phyloP scores from a whole-genome alignment of 2,113 vertebrate species.

The Saimiri boliviensis region DNA sequence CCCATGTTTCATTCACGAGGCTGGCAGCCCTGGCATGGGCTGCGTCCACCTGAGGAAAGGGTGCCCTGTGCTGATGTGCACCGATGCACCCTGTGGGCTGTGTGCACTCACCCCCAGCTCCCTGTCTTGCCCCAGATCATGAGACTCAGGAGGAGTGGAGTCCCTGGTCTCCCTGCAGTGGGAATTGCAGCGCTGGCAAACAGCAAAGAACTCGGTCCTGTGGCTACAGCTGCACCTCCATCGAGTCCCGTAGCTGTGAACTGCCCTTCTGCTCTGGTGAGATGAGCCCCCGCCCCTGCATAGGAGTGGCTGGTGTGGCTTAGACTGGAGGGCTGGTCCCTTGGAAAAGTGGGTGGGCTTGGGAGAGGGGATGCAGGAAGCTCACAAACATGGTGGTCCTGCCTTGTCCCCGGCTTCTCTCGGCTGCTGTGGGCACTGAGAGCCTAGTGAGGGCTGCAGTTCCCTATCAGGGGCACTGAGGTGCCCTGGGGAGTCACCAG shows the following conservation, averaged over 20 bases:
- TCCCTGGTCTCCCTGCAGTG: slow-evolving; percentile 92
- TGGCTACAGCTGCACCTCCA: slow-evolving; percentile 90
- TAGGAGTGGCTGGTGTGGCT: neutral
- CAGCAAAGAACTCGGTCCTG: slow-evolving; percentile 92
- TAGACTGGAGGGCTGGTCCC: neutral
- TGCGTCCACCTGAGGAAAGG: neutral
- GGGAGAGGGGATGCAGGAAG: neutral
- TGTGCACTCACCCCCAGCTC: neutral
- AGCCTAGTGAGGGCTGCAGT: slow-evolving; percentile 9
- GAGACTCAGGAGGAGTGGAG: slow-evolving; percentile 92
- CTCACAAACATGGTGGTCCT: neutral
- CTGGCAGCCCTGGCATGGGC: neutral
- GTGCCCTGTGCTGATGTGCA: neutral
- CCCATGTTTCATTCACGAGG: neutral
- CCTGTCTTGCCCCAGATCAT: slow-evolving; percentile 82
- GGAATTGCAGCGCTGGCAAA: slow-evolving; percentile 89
- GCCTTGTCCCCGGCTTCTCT: neutral
- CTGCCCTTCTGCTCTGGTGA: slow-evolving; percentile 90
- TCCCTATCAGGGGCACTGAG: neutral
- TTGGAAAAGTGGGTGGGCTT: neutral
- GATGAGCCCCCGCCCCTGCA: neutral
- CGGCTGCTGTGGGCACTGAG: neutral
- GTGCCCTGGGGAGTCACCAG: neutral
- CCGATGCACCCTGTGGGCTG: fast-evolving
- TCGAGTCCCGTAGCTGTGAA: slow-evolving; percentile 89